Conservation (phyloP, 2,888 invertebrate genomes). For the Camptogramma bilineatum region DNA sequence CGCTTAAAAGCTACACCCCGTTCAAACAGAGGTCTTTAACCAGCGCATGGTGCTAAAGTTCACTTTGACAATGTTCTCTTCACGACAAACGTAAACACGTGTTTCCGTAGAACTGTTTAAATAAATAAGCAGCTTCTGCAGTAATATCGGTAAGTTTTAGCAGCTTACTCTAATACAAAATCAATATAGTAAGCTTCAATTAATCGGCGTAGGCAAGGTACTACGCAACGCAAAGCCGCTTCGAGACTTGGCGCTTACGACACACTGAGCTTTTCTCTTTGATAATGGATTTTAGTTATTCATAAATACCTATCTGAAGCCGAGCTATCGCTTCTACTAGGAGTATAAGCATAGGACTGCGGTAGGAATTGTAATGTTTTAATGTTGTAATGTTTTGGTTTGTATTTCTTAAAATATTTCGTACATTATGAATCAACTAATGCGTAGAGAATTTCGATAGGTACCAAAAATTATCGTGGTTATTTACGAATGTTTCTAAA, state of each 20-base stretch:
- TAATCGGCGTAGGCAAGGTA: constrained; percentile 59
- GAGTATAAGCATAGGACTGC: constrained; percentile 22
- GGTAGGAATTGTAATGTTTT: constrained; percentile 19
- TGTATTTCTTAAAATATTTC: not conserved
- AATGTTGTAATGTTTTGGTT: not conserved
- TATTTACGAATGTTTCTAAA: too few species aligned
- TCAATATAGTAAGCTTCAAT: constrained; percentile 78
- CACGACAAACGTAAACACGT: constrained; percentile 13
- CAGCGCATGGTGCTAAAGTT: not conserved
- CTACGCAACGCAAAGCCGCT: constrained; percentile 62
- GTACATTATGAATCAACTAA: not conserved
- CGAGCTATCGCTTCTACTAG: constrained; percentile 30
- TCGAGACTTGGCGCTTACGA: constrained; percentile 54
- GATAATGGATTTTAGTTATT: constrained; percentile 61
- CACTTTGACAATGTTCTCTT: constrained; percentile 17
- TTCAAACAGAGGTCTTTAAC: constrained; percentile 12
- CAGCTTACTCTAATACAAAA: constrained; percentile 79
- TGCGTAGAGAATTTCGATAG: too few species aligned
- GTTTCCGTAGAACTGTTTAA: constrained; percentile 45
- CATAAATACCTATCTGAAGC: constrained; percentile 46
- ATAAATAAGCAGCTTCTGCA: constrained; percentile 68
- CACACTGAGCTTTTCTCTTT: constrained; percentile 48
- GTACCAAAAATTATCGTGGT: too few species aligned
- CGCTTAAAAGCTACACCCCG: not conserved
- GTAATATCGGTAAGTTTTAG: constrained; percentile 66